Evolutionary conservation across 2,797 vertebrate species (phyloP), one percentile per base, ranked within the genome.

Genomic region (Clarias pachynema): DNA sequence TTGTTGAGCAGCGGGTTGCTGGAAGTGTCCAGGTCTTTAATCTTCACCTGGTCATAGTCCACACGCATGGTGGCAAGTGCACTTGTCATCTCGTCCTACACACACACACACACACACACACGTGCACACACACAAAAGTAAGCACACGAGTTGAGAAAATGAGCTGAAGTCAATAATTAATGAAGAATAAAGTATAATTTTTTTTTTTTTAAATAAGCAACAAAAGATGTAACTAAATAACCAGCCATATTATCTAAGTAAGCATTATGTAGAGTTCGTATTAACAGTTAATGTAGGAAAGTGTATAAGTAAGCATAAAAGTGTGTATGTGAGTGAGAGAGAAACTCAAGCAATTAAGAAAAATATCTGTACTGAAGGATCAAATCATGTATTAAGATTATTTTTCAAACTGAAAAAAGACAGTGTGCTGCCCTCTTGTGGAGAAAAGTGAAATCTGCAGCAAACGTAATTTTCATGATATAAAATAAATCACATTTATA

Each of bases 31-130:
- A 99, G 94, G 90, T 99, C 98, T 91, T 99, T 99, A 91, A 99
- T 98, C 94, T 97, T 99, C 91, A 99, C 97, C 94, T 99, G 98
- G 91, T 99, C 98, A 0, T 99, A 99, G 94, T 99, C 98, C 79
- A 99, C 98, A 0, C 98, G 96, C 98, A 99, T 99, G 86, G 97
- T 98, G 7, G 98, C 98, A 90, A 99, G 90, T 77, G 98, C 98
- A 4, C 97, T 99, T 86, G 97, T 99, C 97, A 99, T 97, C 92
- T 99, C 98, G 87, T 99, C 98, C 98, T 99, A 91, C 85, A 81
- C 85, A 37, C 26, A 86, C 75, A 84, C 31, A 56, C 14, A 56
- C 59, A 63, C 57, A 65, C 60, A 79, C 24, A 49, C 78, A 78
- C n/a, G 74, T 5, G 77, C 44, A 85, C 29, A 62, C 26, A 84